Conservation (phyloP, 2,797 vertebrate genomes). For the Anisognathus igniventris region DNA sequence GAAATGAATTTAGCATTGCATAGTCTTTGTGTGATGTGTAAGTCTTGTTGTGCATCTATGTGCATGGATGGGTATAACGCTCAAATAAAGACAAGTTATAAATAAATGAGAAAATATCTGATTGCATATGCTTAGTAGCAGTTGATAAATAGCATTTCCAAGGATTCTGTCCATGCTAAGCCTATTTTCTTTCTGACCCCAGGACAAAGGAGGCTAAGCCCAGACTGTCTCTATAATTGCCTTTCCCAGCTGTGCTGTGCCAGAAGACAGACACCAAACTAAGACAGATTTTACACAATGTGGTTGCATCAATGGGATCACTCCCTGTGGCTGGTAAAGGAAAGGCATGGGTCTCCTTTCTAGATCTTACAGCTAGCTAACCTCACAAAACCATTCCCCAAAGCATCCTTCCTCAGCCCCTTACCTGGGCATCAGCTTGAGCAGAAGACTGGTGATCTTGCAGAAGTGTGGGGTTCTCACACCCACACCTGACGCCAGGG, state of each 20-base stretch:
- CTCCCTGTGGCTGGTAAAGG: not conserved
- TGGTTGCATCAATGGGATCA: rapidly evolving
- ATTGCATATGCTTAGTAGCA: not conserved
- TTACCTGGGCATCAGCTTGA: rapidly evolving
- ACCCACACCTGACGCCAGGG: rapidly evolving
- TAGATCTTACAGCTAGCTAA: not conserved
- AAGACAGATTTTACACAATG: not conserved
- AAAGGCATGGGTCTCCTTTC: not conserved
- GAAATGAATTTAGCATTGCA: slow-evolving; percentile 3
- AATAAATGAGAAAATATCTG: slow-evolving; percentile 33
- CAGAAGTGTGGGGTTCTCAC: not conserved
- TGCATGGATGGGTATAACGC: not conserved
- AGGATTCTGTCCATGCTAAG: not conserved
- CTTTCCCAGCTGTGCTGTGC: not conserved
- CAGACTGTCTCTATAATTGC: not conserved
- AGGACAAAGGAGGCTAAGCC: not conserved
- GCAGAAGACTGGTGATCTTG: not conserved
- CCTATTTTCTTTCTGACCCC: not conserved
- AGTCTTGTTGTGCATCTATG: not conserved
- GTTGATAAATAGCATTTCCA: not conserved
- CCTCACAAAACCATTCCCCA: not conserved
- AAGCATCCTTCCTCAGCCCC: not conserved
- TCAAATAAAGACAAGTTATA: not conserved
- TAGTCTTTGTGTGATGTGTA: not conserved
- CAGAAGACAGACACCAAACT: not conserved